These are phyloP conservation scores for Sinocyclocheilus anophthalmus DNA, from an alignment of 2,113 vertebrate species.

Conservation along the genomic window DNA sequence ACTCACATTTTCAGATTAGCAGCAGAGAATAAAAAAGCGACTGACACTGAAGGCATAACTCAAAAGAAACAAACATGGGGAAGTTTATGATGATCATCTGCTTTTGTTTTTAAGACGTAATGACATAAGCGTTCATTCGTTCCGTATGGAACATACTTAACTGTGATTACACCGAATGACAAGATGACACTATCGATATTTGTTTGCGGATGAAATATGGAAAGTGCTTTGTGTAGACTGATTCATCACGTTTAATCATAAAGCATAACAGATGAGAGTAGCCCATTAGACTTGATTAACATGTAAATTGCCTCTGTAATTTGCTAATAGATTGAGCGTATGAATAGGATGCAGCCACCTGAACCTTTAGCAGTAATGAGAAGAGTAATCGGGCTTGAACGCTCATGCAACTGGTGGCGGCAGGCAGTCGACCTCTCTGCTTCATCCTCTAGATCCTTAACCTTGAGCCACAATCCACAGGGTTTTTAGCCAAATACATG, in stretches of 20 bases:
- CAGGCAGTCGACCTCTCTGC: constrained; percentile 10
- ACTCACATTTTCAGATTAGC: not conserved
- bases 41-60: constrained; percentile 22
- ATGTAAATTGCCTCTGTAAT: constrained; percentile 58
- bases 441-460: not conserved
- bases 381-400: constrained; percentile 40
- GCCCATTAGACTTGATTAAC: constrained; percentile 58
- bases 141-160: constrained; percentile 24
- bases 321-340: constrained; percentile 59
- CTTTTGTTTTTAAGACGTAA: constrained; percentile 29
- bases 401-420: constrained; percentile 26
- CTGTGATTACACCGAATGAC: constrained; percentile 44
- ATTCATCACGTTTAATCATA: constrained; percentile 57
- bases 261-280: constrained; percentile 54
- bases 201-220: constrained; percentile 34
- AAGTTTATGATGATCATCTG: constrained; percentile 26
- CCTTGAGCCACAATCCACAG: constrained; percentile 19
- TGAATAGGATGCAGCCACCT: constrained; percentile 56
- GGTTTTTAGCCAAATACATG: not conserved
- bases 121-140: constrained; percentile 17
- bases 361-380: constrained; percentile 58
- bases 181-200: constrained; percentile 44
- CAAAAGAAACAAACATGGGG: constrained; percentile 28
- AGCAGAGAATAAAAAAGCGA: not conserved
- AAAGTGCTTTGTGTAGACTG: constrained; percentile 30